Conservation (phyloP, 2,113 vertebrate genomes). For the Scomber japonicus region DNA sequence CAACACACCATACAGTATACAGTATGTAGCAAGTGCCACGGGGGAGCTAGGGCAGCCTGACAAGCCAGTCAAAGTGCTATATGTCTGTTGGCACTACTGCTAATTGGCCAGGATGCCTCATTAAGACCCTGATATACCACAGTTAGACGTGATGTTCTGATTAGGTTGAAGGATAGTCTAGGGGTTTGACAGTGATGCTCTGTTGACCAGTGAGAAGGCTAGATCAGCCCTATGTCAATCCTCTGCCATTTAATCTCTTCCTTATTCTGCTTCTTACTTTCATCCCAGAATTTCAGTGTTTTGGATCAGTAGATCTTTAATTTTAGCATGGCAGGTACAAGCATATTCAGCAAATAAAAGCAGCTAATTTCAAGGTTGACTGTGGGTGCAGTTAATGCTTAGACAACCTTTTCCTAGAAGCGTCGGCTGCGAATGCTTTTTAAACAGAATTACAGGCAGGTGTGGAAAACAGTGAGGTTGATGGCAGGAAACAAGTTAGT, state of each 20-base stretch:
- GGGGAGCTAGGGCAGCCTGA: neutral
- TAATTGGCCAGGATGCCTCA: slow-evolving; percentile 11
- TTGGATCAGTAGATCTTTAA: slow-evolving; percentile 6
- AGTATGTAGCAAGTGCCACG: neutral
- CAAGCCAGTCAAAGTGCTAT: neutral
- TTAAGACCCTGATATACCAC: neutral
- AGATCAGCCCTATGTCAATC: neutral
- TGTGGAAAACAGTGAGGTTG: neutral
- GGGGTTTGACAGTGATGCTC: neutral
- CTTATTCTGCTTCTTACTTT: slow-evolving; percentile 12
- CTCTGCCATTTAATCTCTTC: neutral
- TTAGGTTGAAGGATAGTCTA: neutral
- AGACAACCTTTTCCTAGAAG: slow-evolving; percentile 31
- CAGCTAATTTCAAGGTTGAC: slow-evolving; percentile 57
- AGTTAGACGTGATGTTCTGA: neutral
- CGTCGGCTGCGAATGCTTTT: neutral
- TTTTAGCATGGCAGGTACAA: neutral
- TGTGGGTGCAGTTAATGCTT: slow-evolving; percentile 31
- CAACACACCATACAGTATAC: neutral
- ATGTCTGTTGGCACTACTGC: neutral
- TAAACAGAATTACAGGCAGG: slow-evolving; percentile 14
- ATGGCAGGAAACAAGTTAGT: slow-evolving; percentile 12
- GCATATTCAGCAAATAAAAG: slow-evolving; percentile 17
- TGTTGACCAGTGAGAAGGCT: neutral
- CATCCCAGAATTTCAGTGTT: slow-evolving; percentile 23